A percentile compares a stretch with the other conserved stretches of the same genome.
phyloP scores from a whole-genome alignment of 2,888 invertebrate genomes.

The Cataglyphis cursor region DNA sequence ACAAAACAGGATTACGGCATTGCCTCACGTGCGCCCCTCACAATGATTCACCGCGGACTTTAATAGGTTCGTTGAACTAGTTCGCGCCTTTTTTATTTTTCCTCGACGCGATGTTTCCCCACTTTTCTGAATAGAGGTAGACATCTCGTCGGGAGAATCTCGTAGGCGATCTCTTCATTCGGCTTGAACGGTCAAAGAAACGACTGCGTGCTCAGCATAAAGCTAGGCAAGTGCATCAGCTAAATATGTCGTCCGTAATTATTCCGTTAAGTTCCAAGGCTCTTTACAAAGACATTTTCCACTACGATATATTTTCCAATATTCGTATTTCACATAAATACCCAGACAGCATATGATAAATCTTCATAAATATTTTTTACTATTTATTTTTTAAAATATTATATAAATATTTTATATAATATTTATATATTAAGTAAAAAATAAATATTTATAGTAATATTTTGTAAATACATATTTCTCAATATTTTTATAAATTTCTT shows the following conservation, averaged over 20 bases:
- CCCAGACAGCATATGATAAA: too few species aligned
- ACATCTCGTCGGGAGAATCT: neutral
- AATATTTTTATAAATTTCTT: too few species aligned
- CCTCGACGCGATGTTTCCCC: constrained; percentile 10
- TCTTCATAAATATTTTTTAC: too few species aligned
- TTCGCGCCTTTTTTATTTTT: constrained; percentile 27
- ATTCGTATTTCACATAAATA: neutral
- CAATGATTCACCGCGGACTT: constrained; percentile 45
- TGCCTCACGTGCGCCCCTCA: neutral
- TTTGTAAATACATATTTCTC: too few species aligned
- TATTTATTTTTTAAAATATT: too few species aligned
- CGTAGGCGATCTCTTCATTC: constrained; percentile 31
- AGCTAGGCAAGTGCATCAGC: neutral
- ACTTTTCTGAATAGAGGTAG: constrained; percentile 20
- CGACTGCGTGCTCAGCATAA: neutral
- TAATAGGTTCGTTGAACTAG: constrained; percentile 58
- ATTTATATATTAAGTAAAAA: too few species aligned
- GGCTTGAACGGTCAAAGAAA: constrained; percentile 28
- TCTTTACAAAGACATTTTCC: neutral
- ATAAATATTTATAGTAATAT: too few species aligned
- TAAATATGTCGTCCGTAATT: neutral
- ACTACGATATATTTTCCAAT: neutral
- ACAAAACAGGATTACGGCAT: constrained; percentile 50
- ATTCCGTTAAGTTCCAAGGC: neutral
- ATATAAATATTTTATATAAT: too few species aligned